Base-by-base conservation (phyloP, 2,888 invertebrate genomes). In the Apomyelois bistriatella region DNA sequence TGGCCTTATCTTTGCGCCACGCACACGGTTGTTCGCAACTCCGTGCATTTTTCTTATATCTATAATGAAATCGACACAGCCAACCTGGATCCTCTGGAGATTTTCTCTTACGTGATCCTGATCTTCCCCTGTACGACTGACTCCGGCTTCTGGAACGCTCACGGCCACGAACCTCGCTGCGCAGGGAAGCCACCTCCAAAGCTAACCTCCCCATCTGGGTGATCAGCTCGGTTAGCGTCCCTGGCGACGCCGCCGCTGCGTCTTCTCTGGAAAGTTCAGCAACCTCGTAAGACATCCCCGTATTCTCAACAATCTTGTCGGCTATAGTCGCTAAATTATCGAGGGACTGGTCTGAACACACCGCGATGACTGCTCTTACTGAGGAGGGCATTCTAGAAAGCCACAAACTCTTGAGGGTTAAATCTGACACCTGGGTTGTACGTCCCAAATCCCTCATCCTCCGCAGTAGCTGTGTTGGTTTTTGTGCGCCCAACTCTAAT, bases 401-500 rank as follows among this genome's bases (percentile, higher is more conserved):
- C 30, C 46, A 30, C 4, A 32, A 46, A 10, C 13, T 46, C 3
- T 37, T 37, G n/a, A 12, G 10, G 13, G 37, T 37, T 13, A 10
- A 10, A 3, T 37, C 37, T 12, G 37, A 37, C 13, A 37, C 37
- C n/a, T 37, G 37, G 3, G 37, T 37, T 12, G n/a, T 37, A 12
- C 37, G n/a, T n/a, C n/a, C n/a, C n/a, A n/a, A 32, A 9, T 57
- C 55, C 8, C 41, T 51, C 58, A 57, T 60, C 9, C 43, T 32
- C 12, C 57, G 22, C 12, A 60, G 46, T 9, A 55, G 48, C 41
- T 56, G 57, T 0, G 53, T 42, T 6, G 55, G 56, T 16, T 50
- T 52, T 17, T 57, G 57, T 15, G 38, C 16, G 10, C 58, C 60
- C 13, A 61, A 30, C 13, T 57, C 52, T 16, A 61, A 28, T 15